Base-by-base conservation (phyloP, 1,140 invertebrate genomes). In the Lucilia sericata region DNA sequence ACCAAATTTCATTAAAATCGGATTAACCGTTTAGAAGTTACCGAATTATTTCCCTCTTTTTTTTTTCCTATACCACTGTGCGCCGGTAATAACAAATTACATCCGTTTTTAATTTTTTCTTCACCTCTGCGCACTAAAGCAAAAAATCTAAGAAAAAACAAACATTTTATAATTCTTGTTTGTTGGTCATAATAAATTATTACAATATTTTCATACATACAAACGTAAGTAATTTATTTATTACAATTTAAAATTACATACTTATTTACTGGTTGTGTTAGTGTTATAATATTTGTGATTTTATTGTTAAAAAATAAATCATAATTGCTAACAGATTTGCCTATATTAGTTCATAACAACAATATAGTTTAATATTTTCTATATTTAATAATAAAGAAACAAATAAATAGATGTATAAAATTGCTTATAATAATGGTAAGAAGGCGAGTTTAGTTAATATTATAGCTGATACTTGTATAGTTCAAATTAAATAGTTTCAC, bases 301-400 rank as follows among this genome's bases (percentile, higher is more conserved):
- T 65, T 70, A 70, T 70, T 70, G 65, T 70, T 21, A 21, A 70
- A 70, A 19, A 19, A 80, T 80, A 80, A 80, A 80, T 80, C 76
- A 80, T 80, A 80, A 80, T 80, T 80, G 76, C 42, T 49, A 80
- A 80, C 21, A 49, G 76, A 80, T 80, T 80, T 80, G 76, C 76
- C 76, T 80, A 80, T 80, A 80, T 80, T 80, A 80, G 65, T 70
- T 70, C 65, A 70, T 70, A 70, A 70, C 65, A 70, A 21, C 65
- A 70, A 70, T 30, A 30, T 30, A 30, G 25, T 30, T 30, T 30
- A 30, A 3, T 30, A 30, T 30, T 30, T 30, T 13, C 14, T 13
- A 60, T 60, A 60, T 14, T 14, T 60, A 60, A 14, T 14, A 60
- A 60, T 5, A 60, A 17, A 60, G 14, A 60, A 60, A 70, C 21